Evolutionary conservation across 37 sponge, comb jelly and placozoan species (phyloP), one percentile per base, ranked within the genome.

Genomic region (Mnemiopsis leidyi): DNA sequence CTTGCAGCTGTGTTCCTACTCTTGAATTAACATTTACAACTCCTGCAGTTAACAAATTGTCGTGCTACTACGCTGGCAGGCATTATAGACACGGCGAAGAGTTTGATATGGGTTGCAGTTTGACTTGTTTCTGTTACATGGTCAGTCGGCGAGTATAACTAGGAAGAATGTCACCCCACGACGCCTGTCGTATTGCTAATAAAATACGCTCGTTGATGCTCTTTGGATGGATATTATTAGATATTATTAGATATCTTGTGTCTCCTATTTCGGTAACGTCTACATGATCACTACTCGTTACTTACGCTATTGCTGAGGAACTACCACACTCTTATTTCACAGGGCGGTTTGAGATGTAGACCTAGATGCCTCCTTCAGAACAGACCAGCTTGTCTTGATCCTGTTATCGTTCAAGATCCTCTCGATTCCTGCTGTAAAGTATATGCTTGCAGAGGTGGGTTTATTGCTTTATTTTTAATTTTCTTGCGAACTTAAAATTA

Each of bases 41-140:
- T n/a, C n/a, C n/a, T n/a, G n/a, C 26, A 85, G 90, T 39, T 13
- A 28, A 38, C 61, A 85, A 85, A 61, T 39, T 85, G 38, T 24
- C 39, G 61, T 85, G 90, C 39, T 85, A 38, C 61, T 85, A 85
- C 90, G 61, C 33, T 38, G 90, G 48, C 26, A 85, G 36, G 0
- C 39, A 40, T 21, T 85, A 85, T 29, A 35, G 35, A 26, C 90
- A 85, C 61, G 90, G 90, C 0, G 90, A 85, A 33, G 90, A 85
- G 61, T 85, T 85, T 39, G 35, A 85, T 33, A 85, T 85, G 90
- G 90, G 90, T 61, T 85, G 90, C 61, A 85, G 61, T 85, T 37
- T 85, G 1, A 85, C 61, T 26, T 85, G 90, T 28, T 85, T 36
- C 61, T 85, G 90, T 37, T 85, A 85, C 30, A 35, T 36, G 90